Percentiles rank a stretch among this genome's conserved stretches.
Evolutionary conservation across 2,888 invertebrate species (phyloP).

Genomic region (Orchesellides sinensis): DNA sequence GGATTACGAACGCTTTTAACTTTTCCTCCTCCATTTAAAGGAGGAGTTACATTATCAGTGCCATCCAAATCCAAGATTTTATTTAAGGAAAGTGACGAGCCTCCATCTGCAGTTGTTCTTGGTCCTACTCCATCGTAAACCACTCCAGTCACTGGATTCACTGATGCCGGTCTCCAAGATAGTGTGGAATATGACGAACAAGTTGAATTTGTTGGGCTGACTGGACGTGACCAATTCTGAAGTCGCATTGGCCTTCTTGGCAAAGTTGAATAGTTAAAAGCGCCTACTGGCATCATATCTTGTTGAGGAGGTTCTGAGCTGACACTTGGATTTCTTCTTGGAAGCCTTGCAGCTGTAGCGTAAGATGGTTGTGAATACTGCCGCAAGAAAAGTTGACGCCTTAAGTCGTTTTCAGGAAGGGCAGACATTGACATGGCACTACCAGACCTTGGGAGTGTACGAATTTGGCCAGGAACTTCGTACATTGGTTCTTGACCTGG

Average conservation of each 20-base stretch:
- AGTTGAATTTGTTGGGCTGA: slow-evolving; percentile 43
- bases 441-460: slow-evolving; percentile 15
- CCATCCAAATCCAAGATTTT: slow-evolving; percentile 36
- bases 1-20: slow-evolving; percentile 2
- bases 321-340: slow-evolving; percentile 33
- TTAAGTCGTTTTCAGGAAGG: slow-evolving; percentile 31
- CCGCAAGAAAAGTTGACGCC: slow-evolving; percentile 39
- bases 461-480: slow-evolving; percentile 25
- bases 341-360: slow-evolving; percentile 22
- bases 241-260: slow-evolving; percentile 35
- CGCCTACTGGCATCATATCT: neutral
- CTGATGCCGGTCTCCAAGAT: slow-evolving; percentile 43
- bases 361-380: slow-evolving; percentile 38
- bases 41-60: neutral
- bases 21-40: slow-evolving; percentile 24
- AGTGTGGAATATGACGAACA: slow-evolving; percentile 49
- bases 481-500: slow-evolving; percentile 21
- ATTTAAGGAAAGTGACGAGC: slow-evolving; percentile 36
- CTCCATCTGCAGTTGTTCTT: slow-evolving; percentile 33
- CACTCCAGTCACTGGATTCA: slow-evolving; percentile 30
- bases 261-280: slow-evolving; percentile 30
- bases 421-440: slow-evolving; percentile 52
- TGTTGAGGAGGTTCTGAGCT: slow-evolving; percentile 37
- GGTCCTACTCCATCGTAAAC: slow-evolving; percentile 38
- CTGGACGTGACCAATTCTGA: slow-evolving; percentile 55